phyloP scores from a whole-genome alignment of 2,113 vertebrate genomes.

The Cyprinus carpio region DNA sequence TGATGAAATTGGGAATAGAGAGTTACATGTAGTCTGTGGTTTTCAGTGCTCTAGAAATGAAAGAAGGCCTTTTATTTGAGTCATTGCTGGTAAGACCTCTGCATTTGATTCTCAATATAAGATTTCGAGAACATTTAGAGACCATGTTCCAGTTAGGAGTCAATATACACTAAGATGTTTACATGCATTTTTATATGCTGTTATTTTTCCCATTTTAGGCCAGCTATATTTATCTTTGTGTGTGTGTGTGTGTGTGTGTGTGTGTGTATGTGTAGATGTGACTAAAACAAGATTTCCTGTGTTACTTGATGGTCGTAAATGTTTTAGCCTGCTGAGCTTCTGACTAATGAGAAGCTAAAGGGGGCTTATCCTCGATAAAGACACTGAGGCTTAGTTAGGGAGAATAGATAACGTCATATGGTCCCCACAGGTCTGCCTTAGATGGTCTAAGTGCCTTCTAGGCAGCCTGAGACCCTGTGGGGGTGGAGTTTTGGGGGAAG shows the following conservation, averaged over 20 bases:
- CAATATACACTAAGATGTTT: background rate
- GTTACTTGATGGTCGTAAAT: background rate
- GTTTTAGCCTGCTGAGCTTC: background rate
- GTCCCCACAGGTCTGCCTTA: slow-evolving; percentile 6
- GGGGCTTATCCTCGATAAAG: slow-evolving; percentile 6
- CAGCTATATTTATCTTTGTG: background rate
- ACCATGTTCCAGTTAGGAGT: background rate
- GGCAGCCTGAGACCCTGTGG: slow-evolving; percentile 8
- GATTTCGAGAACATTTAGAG: background rate
- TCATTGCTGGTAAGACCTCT: background rate
- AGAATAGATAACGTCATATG: slow-evolving; percentile 12
- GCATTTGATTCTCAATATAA: background rate
- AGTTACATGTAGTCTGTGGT: slow-evolving; percentile 13
- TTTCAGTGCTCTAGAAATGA: background rate
- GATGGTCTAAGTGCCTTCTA: slow-evolving; percentile 12
- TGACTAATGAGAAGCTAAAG: background rate
- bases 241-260: too few relatives aligned
- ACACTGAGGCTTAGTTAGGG: slow-evolving; percentile 10
- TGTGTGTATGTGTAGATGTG: background rate
- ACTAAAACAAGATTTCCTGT: background rate
- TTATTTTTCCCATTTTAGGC: background rate
- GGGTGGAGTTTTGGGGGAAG: background rate
- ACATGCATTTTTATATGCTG: background rate
- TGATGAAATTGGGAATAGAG: background rate
- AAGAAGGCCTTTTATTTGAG: slow-evolving; percentile 9